A percentile compares a stretch with the other conserved stretches of the same genome.
Conservation (phyloP, 2,113 vertebrate species). For the Emberiza fucata region DNA sequence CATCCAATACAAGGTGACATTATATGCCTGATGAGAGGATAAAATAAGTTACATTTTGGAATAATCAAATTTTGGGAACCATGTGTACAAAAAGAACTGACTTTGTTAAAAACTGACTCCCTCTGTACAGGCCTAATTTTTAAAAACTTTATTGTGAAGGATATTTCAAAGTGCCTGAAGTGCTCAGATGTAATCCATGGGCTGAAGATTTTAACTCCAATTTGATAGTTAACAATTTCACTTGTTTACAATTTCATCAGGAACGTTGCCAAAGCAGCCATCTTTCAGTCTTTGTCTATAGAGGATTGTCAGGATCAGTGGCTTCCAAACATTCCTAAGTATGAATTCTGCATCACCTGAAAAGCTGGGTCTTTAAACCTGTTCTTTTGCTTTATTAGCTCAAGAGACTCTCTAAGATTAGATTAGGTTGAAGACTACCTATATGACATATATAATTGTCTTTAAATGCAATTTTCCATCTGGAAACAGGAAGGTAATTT, state of each 20-base stretch:
- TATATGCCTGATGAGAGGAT: background rate
- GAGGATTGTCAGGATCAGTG: background rate
- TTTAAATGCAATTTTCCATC: slow-evolving; percentile 31
- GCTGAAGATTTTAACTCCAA: background rate
- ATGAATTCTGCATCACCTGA: background rate
- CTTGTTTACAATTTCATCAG: background rate
- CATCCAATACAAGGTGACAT: background rate
- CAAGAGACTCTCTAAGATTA: slow-evolving; percentile 11
- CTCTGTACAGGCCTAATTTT: background rate
- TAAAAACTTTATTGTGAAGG: background rate
- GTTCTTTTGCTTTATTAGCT: background rate
- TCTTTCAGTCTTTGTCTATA: background rate
- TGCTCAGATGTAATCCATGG: background rate
- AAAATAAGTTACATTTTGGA: background rate
- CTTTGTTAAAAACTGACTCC: background rate
- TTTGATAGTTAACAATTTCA: background rate
- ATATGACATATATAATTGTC: background rate
- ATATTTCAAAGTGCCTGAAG: background rate
- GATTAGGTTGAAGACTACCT: background rate
- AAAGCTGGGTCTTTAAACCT: background rate
- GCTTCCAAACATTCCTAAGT: background rate
- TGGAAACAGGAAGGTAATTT: slow-evolving; percentile 23
- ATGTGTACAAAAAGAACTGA: background rate
- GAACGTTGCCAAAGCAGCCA: background rate
- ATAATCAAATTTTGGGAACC: background rate